Evolutionary conservation across 2,113 vertebrate genomes (phyloP).

Genomic region (Epinephelus cyanopodus): DNA sequence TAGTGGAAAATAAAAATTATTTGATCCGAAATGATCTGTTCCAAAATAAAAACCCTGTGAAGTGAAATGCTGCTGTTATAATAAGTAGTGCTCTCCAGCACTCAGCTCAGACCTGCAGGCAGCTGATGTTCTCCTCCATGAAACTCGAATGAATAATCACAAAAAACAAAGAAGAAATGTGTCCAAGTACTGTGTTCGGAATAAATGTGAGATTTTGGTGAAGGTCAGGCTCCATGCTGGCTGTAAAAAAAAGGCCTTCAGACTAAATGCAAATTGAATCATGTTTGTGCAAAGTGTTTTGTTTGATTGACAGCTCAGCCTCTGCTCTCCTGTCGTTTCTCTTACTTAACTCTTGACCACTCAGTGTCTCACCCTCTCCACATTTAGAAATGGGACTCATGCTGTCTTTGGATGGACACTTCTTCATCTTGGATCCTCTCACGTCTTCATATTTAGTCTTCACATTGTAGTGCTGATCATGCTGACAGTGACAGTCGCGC

Average conservation of each 20-base stretch:
- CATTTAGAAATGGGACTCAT: neutral
- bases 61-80: neutral
- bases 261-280: neutral
- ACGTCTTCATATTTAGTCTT: too few relatives aligned
- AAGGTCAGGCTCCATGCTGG: neutral
- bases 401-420: neutral
- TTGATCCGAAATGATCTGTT: neutral
- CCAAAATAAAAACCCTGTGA: neutral
- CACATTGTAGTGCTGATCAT: too few relatives aligned
- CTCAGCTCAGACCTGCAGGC: too few relatives aligned
- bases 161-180: neutral
- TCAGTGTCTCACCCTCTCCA: neutral
- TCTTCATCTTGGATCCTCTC: too few relatives aligned
- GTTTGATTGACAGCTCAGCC: neutral
- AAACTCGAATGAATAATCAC: neutral
- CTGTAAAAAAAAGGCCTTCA: too few relatives aligned
- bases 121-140: too few relatives aligned
- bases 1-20: neutral
- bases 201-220: neutral
- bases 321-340: neutral
- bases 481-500: too few relatives aligned
- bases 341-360: neutral
- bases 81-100: too few relatives aligned
- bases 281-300: neutral
- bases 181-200: neutral